Evolutionary conservation across 2,113 vertebrate genomes (phyloP).

Genomic region (Bostrychus sinensis): DNA sequence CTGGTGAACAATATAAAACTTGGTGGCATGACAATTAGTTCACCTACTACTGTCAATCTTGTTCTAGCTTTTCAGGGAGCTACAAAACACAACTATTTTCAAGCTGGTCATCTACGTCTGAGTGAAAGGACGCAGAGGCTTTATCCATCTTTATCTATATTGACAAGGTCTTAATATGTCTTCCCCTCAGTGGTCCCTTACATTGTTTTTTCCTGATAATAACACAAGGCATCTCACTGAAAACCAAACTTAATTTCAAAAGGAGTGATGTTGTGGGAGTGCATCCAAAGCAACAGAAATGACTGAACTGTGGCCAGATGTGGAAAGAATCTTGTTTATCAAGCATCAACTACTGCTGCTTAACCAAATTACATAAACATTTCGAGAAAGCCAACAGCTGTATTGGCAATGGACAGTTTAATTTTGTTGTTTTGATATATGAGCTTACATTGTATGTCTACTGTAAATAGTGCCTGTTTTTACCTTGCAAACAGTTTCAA

Average conservation of each 20-base stretch:
- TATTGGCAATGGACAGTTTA: neutral
- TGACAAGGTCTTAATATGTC: constrained; percentile 15
- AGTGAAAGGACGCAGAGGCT: neutral
- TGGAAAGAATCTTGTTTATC: constrained; percentile 49
- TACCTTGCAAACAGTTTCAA: constrained; percentile 95
- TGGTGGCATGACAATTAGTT: too few species aligned
- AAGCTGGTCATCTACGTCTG: constrained; percentile 16
- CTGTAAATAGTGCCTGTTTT: neutral
- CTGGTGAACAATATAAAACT: too few species aligned
- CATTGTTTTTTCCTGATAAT: too few species aligned
- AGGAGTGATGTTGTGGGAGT: neutral
- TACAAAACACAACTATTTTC: constrained; percentile 22
- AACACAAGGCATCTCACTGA: too few species aligned
- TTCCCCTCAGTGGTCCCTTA: too few species aligned
- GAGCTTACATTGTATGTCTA: neutral
- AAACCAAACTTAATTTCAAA: too few species aligned
- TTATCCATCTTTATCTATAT: neutral
- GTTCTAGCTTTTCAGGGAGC: constrained; percentile 23
- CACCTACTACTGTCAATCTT: constrained; percentile 17
- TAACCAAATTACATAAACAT: constrained; percentile 27
- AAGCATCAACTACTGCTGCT: constrained; percentile 29
- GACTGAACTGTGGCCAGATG: constrained; percentile 21
- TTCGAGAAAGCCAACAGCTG: neutral
- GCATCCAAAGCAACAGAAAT: constrained; percentile 28
- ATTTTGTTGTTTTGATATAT: neutral